Conservation (phyloP, 2,113 vertebrate species). For the Haliaeetus leucogaster region DNA sequence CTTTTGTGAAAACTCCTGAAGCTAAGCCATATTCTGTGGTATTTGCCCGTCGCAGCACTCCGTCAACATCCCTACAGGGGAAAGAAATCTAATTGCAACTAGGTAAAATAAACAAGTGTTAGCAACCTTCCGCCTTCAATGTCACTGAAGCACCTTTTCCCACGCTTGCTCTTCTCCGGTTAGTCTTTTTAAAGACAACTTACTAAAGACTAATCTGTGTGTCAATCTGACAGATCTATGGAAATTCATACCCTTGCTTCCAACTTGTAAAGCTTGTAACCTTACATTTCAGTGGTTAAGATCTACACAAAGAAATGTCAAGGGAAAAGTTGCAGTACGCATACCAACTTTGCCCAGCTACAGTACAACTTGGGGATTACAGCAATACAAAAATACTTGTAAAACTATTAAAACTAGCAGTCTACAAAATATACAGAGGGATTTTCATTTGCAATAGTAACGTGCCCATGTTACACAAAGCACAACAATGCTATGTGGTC, state of each 20-base stretch:
- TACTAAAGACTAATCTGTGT: neutral
- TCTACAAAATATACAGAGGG: neutral
- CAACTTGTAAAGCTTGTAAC: neutral
- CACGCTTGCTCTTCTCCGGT: neutral
- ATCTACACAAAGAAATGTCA: neutral
- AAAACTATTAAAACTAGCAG: neutral
- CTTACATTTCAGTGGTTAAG: neutral
- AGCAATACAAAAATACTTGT: neutral
- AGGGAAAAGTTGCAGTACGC: neutral
- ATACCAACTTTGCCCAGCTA: neutral
- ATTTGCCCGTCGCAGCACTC: slow-evolving; percentile 89
- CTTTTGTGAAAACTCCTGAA: slow-evolving; percentile 93
- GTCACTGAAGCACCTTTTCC: neutral
- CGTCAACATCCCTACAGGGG: slow-evolving; percentile 82
- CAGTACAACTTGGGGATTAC: neutral
- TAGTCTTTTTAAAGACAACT: neutral
- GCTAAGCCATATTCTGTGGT: slow-evolving; percentile 93
- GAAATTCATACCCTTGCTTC: neutral
- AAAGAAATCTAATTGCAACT: neutral
- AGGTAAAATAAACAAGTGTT: neutral
- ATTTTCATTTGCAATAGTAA: neutral
- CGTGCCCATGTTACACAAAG: neutral
- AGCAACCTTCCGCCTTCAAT: neutral
- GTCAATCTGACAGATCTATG: neutral
- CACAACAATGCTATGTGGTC: neutral